Base-by-base conservation (phyloP, 2,797 vertebrate species). In the Xenentodon cancila region DNA sequence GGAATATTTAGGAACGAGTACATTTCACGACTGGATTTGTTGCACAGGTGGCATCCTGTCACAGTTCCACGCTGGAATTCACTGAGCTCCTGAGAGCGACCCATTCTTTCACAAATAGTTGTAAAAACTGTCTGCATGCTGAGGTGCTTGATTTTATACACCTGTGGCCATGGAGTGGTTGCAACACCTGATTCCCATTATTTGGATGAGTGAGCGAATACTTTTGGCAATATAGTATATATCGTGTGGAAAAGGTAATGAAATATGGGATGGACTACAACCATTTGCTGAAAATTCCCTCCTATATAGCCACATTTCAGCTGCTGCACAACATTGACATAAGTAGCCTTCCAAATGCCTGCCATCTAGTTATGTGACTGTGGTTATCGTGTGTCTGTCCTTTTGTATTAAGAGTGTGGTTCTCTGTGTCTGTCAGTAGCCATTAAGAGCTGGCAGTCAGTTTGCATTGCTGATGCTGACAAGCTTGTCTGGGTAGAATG, bases 381-480 rank as follows among this genome's bases (percentile, higher is more conserved):
- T 51, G 65, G 72, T 75, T 65, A 56, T 75, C 46, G 45, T 67
- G 59, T 56, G 32, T 53, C 25, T 50, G 32, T 50, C 34, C 62
- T 51, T 73, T 18, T 70, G 64, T 65, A 17, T 20, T 37, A 18
- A 42, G 2, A 54, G 44, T 55, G 42, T 58, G 54, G 30, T 40
- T 47, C 40, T 40, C 52, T 52, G 61, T 62, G 44, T 52, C 19
- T 71, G 48, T 79, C 82, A 81, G 76, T 58, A 79, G 69, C 81
- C 76, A 85, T 88, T 89, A 84, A 69, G 52, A 79, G 76, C 62
- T 69, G 64, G 68, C 67, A 75, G 79, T 68, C 77, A 47, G 68
- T 64, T 80, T 84, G 78, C 75, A 59, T 73, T 53, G 56, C 77
- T 69, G 72, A 85, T 75, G 66, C 70, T 85, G 86, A 88, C 82